Conservation (phyloP, 2,797 vertebrate species). For the Cetoscarus ocellatus region DNA sequence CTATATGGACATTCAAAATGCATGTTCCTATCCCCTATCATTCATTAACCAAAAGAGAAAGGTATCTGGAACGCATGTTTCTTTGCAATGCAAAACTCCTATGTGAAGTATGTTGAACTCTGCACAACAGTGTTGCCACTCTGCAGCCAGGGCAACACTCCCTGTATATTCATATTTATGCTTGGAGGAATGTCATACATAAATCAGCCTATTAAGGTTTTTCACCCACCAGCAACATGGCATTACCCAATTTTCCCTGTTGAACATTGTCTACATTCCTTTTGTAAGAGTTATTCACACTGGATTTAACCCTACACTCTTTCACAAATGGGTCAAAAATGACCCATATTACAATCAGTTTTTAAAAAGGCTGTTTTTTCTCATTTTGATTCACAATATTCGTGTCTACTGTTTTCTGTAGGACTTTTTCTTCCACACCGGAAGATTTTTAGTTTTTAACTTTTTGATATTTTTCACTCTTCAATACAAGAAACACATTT, state of each 20-base stretch:
- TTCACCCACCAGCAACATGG: constrained; percentile 32
- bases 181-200: constrained; percentile 58
- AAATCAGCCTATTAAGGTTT: constrained; percentile 59
- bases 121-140: constrained; percentile 21
- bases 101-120: constrained; percentile 22
- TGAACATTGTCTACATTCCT: constrained; percentile 39
- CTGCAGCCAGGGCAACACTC: constrained; percentile 22
- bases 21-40: constrained; percentile 53
- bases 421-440: too few species aligned
- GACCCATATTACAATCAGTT: too few species aligned
- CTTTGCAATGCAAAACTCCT: constrained; percentile 34
- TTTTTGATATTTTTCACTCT: too few species aligned
- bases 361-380: too few species aligned
- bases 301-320: too few species aligned
- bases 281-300: too few species aligned
- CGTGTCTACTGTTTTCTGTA: too few species aligned
- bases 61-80: constrained; percentile 52
- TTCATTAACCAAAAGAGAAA: constrained; percentile 65
- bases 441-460: too few species aligned
- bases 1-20: constrained; percentile 70
- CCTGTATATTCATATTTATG: constrained; percentile 46
- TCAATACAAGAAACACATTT: too few species aligned
- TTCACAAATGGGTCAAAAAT: too few species aligned
- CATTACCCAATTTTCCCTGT: constrained; percentile 48
- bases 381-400: too few species aligned